phyloP scores from a whole-genome alignment of 2,113 vertebrate species.

The Pithys albifrons region DNA sequence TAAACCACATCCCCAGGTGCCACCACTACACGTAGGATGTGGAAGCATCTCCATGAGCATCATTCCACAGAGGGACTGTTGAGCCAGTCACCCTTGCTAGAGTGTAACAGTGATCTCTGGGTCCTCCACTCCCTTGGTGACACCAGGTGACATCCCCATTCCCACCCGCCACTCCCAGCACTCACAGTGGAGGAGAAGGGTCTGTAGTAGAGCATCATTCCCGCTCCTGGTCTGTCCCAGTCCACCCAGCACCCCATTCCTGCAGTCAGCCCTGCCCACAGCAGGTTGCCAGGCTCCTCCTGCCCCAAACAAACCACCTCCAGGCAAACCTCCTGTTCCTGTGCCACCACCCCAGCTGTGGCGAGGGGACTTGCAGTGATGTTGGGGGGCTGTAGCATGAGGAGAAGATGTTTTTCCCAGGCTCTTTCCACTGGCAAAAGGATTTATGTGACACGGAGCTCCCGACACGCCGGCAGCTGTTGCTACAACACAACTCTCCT shows the following conservation, averaged over 20 bases:
- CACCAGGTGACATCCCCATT: accelerated
- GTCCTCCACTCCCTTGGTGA: background rate
- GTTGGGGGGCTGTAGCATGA: accelerated
- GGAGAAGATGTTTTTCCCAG: background rate
- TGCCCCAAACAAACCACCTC: background rate
- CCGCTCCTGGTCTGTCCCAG: accelerated
- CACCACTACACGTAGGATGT: background rate
- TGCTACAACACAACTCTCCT: slow-evolving; percentile 71
- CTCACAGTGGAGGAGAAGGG: slow-evolving; percentile 50
- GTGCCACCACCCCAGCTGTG: accelerated
- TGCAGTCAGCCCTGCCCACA: accelerated
- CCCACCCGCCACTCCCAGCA: background rate
- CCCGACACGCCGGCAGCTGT: background rate
- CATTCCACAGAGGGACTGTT: accelerated
- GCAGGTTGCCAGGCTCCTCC: background rate
- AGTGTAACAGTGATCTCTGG: background rate
- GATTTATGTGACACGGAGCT: background rate
- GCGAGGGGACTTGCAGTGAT: accelerated
- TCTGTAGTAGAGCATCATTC: slow-evolving; percentile 51
- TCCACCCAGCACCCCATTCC: accelerated
- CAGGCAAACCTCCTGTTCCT: accelerated
- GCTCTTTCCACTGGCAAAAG: background rate
- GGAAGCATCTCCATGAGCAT: background rate
- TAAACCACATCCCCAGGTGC: background rate
- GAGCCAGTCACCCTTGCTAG: background rate